Percentiles rank a stretch among this genome's conserved stretches.
phyloP scores from a whole-genome alignment of 2,888 invertebrate genomes.

The Dasysyrphus albostriatus region DNA sequence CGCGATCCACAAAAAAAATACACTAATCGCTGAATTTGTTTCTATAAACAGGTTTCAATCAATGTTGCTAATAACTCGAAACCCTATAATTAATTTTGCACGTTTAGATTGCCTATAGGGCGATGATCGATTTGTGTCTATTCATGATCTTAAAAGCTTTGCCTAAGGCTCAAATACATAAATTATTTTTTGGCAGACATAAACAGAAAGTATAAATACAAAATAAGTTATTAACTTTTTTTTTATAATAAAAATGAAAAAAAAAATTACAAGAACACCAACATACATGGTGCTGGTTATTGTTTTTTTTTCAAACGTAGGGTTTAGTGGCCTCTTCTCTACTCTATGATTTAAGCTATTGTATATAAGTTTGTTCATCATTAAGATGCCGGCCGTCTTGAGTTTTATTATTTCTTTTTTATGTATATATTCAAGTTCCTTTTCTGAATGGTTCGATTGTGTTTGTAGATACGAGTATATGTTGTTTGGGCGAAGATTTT shows the following conservation, averaged over 20 bases:
- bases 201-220: constrained; percentile 11
- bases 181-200: constrained; percentile 8
- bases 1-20: not conserved
- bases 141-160: constrained; percentile 43
- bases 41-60: constrained; percentile 31
- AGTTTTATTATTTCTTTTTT: not conserved
- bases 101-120: constrained; percentile 26
- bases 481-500: not conserved
- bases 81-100: constrained; percentile 28
- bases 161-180: constrained; percentile 12
- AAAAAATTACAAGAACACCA: constrained; percentile 9
- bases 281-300: not conserved
- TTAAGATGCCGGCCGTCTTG: constrained; percentile 7
- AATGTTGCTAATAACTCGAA: constrained; percentile 19
- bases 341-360: not conserved
- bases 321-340: constrained; percentile 12
- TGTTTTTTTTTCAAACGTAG: not conserved
- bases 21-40: not conserved
- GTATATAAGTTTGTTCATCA: constrained; percentile 3
- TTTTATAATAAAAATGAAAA: not conserved
- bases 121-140: constrained; percentile 54
- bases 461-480: not conserved
- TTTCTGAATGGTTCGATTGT: not conserved
- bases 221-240: not conserved
- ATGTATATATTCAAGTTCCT: not conserved